These are phyloP conservation scores for Hypsibius dujardini DNA, from an alignment of 1,140 invertebrate species.

Conservation along the genomic window DNA sequence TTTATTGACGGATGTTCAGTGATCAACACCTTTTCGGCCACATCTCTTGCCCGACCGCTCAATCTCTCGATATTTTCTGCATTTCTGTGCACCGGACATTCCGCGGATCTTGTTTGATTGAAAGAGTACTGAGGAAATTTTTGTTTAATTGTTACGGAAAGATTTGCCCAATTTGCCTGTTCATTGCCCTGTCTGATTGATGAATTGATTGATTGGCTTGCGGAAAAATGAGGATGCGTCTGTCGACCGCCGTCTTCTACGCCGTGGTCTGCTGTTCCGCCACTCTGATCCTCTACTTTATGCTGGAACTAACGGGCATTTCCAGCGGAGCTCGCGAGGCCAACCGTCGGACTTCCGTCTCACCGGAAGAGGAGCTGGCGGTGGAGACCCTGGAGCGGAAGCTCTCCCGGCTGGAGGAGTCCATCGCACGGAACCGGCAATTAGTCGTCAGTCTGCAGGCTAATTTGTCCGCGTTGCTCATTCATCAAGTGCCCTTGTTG, in stretches of 20 bases:
- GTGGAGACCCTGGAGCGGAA: background rate
- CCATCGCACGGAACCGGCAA: background rate
- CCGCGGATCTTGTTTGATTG: too few species aligned
- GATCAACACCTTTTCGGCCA: too few species aligned
- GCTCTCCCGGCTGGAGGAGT: background rate
- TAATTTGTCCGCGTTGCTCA: background rate
- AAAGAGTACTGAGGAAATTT: too few species aligned
- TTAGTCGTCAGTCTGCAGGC: slow-evolving; percentile 1
- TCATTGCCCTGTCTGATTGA: too few species aligned
- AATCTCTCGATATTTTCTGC: too few species aligned
- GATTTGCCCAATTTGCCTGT: too few species aligned
- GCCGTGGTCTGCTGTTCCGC: background rate
- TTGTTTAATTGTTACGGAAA: too few species aligned
- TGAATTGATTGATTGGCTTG: too few species aligned
- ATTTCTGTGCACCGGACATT: too few species aligned
- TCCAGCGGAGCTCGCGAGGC: background rate
- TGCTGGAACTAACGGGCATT: background rate
- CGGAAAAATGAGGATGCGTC: background rate
- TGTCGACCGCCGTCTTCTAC: background rate
- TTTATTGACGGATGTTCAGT: too few species aligned
- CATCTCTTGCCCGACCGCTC: too few species aligned
- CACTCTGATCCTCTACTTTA: background rate
- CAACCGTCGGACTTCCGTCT: background rate
- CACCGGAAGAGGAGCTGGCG: background rate
- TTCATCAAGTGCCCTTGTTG: background rate